Percentiles rank a stretch among this genome's conserved stretches.
These are phyloP conservation scores for Climacteris rufus DNA, from an alignment of 2,113 vertebrate species.

Conservation along the genomic window DNA sequence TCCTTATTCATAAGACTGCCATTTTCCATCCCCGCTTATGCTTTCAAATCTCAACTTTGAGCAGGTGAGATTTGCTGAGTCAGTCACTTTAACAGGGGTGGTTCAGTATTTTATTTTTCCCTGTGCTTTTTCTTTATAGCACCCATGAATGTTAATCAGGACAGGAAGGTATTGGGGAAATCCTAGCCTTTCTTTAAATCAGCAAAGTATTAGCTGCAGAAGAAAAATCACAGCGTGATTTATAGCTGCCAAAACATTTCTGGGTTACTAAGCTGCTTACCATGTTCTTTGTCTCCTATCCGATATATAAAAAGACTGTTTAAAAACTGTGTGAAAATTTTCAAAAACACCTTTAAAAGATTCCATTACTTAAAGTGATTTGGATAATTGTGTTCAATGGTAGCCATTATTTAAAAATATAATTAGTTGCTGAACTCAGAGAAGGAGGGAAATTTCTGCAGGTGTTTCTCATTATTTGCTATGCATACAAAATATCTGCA, in stretches of 20 bases:
- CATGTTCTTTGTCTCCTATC: constrained; percentile 66
- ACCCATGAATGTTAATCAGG: not conserved
- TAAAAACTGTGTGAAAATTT: constrained; percentile 77
- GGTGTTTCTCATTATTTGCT: constrained; percentile 90
- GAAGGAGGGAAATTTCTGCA: constrained; percentile 88
- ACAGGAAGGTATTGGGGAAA: not conserved
- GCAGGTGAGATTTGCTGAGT: not conserved
- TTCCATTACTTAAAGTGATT: constrained; percentile 93
- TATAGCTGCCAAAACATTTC: constrained; percentile 54
- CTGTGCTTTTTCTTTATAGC: not conserved
- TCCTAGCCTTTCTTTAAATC: not conserved
- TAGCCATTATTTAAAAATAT: constrained; percentile 97
- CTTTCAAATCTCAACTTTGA: not conserved
- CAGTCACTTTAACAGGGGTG: not conserved
- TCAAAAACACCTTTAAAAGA: constrained; percentile 90
- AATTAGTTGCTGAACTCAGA: constrained; percentile 92
- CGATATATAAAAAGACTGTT: constrained; percentile 73
- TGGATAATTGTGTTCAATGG: constrained; percentile 91
- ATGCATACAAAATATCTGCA: constrained; percentile 85
- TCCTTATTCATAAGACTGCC: constrained; percentile 21
- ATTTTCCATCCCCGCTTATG: not conserved
- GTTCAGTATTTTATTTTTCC: not conserved
- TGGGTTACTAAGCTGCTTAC: constrained; percentile 61
- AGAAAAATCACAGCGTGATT: not conserved
- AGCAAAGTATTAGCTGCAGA: not conserved